A percentile compares a stretch with the other conserved stretches of the same genome.
phyloP scores from a whole-genome alignment of 2,888 invertebrate genomes.

The Omphaloscelis lunosa region DNA sequence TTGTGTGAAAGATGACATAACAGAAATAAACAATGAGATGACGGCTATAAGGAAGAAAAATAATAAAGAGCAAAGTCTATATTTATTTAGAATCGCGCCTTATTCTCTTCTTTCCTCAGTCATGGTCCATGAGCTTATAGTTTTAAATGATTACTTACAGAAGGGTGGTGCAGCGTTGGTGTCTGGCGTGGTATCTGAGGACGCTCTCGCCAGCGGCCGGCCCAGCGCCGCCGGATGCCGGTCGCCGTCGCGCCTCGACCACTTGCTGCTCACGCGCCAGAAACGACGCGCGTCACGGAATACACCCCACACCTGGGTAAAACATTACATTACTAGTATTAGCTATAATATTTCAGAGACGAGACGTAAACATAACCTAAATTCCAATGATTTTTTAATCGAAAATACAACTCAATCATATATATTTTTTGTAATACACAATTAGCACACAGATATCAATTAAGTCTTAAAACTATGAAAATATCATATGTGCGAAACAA shows the following conservation, averaged over 20 bases:
- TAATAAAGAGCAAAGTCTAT: neutral
- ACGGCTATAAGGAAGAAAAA: neutral
- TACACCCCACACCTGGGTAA: constrained; percentile 93
- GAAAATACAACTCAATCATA: no score
- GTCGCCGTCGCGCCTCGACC: constrained; percentile 90
- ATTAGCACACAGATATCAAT: neutral
- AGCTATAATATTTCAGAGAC: neutral
- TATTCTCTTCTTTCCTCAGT: neutral
- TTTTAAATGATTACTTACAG: constrained; percentile 69
- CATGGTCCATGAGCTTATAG: neutral
- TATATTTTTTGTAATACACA: neutral
- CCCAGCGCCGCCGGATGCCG: constrained; percentile 83
- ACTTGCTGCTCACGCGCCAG: constrained; percentile 94
- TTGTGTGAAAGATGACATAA: neutral
- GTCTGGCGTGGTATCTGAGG: constrained; percentile 77
- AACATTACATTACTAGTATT: neutral
- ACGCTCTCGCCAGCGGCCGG: constrained; percentile 80
- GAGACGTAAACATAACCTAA: neutral
- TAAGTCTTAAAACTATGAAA: neutral
- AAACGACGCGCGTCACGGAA: constrained; percentile 94
- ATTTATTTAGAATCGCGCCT: no score
- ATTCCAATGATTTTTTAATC: neutral
- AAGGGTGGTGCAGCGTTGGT: constrained; percentile 72
- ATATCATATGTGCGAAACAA: neutral
- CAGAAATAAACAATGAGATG: neutral